Percentiles rank a stretch among this genome's conserved stretches.
These are phyloP conservation scores for Maconellicoccus hirsutus DNA, from an alignment of 1,140 invertebrate genomes.

Conservation along the genomic window DNA sequence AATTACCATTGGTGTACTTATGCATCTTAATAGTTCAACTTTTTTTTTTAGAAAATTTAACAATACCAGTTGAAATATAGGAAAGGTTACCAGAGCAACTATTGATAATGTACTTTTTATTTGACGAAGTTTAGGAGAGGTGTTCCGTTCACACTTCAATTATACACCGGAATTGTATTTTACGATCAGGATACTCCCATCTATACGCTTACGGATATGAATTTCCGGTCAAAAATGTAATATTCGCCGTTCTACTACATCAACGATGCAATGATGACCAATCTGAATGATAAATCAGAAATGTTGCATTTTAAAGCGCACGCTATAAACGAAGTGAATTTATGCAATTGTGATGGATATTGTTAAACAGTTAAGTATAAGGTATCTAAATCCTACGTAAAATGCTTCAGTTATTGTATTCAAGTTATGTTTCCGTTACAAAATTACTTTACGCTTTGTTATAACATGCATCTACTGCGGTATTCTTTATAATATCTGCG, in stretches of 20 bases:
- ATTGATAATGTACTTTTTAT: not conserved
- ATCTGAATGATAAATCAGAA: constrained; percentile 2
- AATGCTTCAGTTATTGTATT: no score
- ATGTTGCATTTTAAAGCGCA: constrained; percentile 2
- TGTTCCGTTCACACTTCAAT: constrained; percentile 18
- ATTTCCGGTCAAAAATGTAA: constrained; percentile 20
- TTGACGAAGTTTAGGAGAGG: constrained; percentile 6
- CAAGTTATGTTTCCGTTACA: no score
- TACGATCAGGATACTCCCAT: constrained; percentile 17
- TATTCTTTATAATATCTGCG: no score
- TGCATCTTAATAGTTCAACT: not conserved
- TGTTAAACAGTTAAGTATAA: no score
- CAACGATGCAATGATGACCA: not conserved
- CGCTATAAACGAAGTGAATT: no score
- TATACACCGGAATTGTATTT: constrained; percentile 15
- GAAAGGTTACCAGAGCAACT: not conserved
- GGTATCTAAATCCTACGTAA: no score
- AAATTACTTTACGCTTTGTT: no score
- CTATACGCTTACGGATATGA: not conserved
- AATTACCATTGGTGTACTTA: not conserved
- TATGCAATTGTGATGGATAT: no score
- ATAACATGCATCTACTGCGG: no score
- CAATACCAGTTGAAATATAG: not conserved
- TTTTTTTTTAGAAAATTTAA: not conserved
- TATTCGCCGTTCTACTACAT: not conserved